Evolutionary conservation across 2,888 invertebrate species (phyloP).

Genomic region (Teleogryllus oceanicus): DNA sequence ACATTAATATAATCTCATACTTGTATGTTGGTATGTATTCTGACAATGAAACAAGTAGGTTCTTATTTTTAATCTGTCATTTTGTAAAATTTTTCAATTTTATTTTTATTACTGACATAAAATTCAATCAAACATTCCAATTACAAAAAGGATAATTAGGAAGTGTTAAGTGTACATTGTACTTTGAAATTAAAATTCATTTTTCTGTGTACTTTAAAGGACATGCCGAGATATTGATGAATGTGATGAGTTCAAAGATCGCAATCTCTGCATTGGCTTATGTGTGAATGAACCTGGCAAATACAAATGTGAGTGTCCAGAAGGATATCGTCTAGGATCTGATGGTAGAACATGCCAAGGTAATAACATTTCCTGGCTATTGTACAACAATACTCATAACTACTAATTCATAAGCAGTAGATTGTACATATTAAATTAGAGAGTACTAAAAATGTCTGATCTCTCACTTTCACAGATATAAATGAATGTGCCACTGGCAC

Average conservation of each 20-base stretch:
- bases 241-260: slow-evolving; percentile 71
- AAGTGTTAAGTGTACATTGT: no score
- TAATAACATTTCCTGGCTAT: slow-evolving; percentile 43
- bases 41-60: no score
- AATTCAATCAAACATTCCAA: no score
- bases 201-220: slow-evolving; percentile 45
- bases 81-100: no score
- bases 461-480: slow-evolving; percentile 54
- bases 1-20: not conserved
- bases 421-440: no score
- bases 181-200: slow-evolving; percentile 38
- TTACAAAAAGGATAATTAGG: no score
- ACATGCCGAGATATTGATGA: slow-evolving; percentile 81
- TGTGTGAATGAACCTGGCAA: slow-evolving; percentile 87
- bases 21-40: not conserved
- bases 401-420: no score
- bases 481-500: slow-evolving; percentile 63
- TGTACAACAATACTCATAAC: not conserved
- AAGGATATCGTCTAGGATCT: slow-evolving; percentile 68
- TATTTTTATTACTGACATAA: no score
- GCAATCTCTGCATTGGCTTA: slow-evolving; percentile 64
- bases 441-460: no score
- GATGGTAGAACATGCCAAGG: slow-evolving; percentile 83
- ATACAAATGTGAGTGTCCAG: slow-evolving; percentile 74
- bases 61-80: no score